Evolutionary conservation across 1,140 invertebrate species (phyloP), one percentile per base, ranked within the genome.

Genomic region (Ceratosolen fusciceps): DNA sequence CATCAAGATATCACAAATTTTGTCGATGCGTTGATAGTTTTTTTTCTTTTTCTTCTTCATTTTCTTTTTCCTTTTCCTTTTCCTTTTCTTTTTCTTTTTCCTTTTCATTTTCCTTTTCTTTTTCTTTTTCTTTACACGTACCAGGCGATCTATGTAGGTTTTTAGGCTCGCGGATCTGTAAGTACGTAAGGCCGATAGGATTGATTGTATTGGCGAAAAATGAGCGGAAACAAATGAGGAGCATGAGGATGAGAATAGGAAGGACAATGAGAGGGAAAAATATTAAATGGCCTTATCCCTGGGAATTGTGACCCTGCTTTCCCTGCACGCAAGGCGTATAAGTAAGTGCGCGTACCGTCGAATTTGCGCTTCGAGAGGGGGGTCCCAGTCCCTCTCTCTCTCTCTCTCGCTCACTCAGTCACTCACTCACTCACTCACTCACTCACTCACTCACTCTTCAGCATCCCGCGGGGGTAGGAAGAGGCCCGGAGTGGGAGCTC

Each of bases 211-310:
- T 65, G n/a, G 19, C 19, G 19, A 1, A 37, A 37, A n/a, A 37
- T 10, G 4, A 31, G 16, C 9, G 3, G 26, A 56, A 56, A 56
- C 5, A 1, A 56, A 26, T 4, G 24, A 56, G 49, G 49, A 14
- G 49, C 10, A 52, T 19, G 49, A 21, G 49, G 3, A 21, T 3
- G 49, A 21, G 49, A 19, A 43, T 52, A 56, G 1, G 54, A 56
- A 4, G 24, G 24, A 56, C 5, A 56, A 26, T 4, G 26, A 56
- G 54, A 56, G 24, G n/a, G 24, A 65, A 65, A 19, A 65, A 37
- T n/a, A 65, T 65, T 65, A 65, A 65, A 65, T 65, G 37, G 34
- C 60, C 60, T 65, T n/a, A 65, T 65, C 34, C 60, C 7, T 37
- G 60, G 60, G 19, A 65, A 65, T 65, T 65, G 37, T 31, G 31